Base-by-base conservation (phyloP, 2,113 vertebrate species). In the Forbesichthys papilliferus region DNA sequence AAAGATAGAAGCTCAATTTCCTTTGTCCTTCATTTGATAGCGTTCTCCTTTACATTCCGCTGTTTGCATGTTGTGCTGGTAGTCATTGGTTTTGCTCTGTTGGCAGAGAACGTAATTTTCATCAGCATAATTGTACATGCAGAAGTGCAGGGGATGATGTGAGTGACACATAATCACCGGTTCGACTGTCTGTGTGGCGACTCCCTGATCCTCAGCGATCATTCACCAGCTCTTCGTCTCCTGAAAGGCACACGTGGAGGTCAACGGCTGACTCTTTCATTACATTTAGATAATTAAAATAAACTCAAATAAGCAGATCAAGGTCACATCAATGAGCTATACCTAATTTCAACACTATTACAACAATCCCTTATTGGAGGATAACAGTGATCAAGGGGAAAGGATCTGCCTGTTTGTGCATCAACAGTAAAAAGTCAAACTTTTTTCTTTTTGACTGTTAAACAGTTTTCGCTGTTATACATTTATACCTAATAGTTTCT, bases 111-210 rank as follows among this genome's bases (percentile, higher is more conserved):
- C 68, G 65, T 65, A 59, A 63, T 83, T 81, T 80, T 71, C 36
- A 33, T 55, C 11, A 0, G 46, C 61, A 18, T 85, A 85, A 87
- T 89, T 86, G 82, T 49, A 85, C 72, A 72, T 73, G 64, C 68
- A 56, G 67, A 69, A 13, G 61, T 61, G 55, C 27, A n/a, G n/a
- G 42, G 48, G 62, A 48, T 72, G 70, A 60, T 51, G 59, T 14
- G 68, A 74, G 76, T 77, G 71, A 71, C 77, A 59, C 53, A 56
- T 79, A 78, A 80, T 81, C 77, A 71, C 68, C 68, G 66, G 71
- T 73, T 73, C 36, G 9, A 0, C 56, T 66, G 66, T 69, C 18
- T 11, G 58, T 57, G 67, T 66, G 48, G 70, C 8, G 10, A 27
- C 16, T 57, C 78, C 82, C 62, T 80, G 69, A 78, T 80, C 82